Conservation (phyloP, 2,113 vertebrate species). For the Ciconia maguari region DNA sequence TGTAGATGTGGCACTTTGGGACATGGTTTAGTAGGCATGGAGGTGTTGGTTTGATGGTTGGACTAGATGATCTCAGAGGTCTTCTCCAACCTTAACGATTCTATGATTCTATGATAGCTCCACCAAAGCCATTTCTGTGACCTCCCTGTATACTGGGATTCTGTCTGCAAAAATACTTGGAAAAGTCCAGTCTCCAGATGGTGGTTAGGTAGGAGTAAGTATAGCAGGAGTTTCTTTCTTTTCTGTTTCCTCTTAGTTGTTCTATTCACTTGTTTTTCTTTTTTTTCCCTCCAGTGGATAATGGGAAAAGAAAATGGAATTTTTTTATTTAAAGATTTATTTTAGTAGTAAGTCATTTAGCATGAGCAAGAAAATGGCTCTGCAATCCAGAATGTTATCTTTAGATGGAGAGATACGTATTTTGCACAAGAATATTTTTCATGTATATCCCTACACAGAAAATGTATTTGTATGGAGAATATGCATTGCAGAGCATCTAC, state of each 20-base stretch:
- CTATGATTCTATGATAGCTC: background rate
- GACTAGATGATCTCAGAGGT: too few relatives aligned
- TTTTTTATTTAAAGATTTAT: background rate
- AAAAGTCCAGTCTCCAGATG: background rate
- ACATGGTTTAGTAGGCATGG: too few relatives aligned
- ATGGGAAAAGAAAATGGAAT: background rate
- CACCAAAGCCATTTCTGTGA: background rate
- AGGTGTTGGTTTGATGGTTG: too few relatives aligned
- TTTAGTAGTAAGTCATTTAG: background rate
- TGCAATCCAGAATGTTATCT: background rate
- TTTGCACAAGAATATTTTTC: background rate
- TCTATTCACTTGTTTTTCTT: background rate
- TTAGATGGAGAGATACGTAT: background rate
- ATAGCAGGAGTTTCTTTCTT: background rate
- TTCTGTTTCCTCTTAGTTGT: background rate
- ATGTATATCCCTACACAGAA: background rate
- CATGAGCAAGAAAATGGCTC: background rate
- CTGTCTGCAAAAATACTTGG: background rate
- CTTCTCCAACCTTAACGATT: too few relatives aligned
- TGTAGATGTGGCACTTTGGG: too few relatives aligned
- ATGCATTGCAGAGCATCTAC: background rate
- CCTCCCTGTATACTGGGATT: background rate
- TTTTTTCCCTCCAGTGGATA: background rate
- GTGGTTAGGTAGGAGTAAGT: background rate
- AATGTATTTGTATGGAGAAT: background rate